phyloP scores from a whole-genome alignment of 2,888 invertebrate genomes.

The Yponomeuta sedellus region DNA sequence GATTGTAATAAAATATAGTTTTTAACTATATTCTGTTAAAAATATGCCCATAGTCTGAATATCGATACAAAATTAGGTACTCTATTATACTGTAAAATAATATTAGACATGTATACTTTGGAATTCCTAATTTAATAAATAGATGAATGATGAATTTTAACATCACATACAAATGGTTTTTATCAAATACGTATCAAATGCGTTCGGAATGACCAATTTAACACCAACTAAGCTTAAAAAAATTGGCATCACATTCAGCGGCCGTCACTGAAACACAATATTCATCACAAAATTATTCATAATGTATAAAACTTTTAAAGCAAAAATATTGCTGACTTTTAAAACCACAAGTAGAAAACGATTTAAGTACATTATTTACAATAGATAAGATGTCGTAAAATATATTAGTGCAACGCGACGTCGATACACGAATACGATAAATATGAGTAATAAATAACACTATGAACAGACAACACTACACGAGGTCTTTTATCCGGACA shows the following conservation, averaged over 20 bases:
- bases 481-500: not conserved
- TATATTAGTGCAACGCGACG: conserved; percentile 33
- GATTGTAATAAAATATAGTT: conserved; percentile 9
- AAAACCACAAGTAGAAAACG: conserved; percentile 46
- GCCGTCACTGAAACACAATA: not conserved
- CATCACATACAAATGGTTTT: not conserved
- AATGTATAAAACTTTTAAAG: conserved; percentile 16
- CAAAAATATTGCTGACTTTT: conserved; percentile 35
- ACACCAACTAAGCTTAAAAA: not conserved
- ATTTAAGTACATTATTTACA: conserved; percentile 57
- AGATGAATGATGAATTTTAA: conserved; percentile 7
- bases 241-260: conserved; percentile 6
- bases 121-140: not conserved
- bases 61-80: conserved; percentile 1
- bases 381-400: conserved; percentile 40
- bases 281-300: not conserved
- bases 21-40: not conserved
- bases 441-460: conserved; percentile 30
- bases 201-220: conserved; percentile 12
- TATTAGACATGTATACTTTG: conserved; percentile 1
- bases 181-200: conserved; percentile 8
- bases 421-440: conserved; percentile 36
- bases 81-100: conserved; percentile 3
- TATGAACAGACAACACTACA: not conserved
- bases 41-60: not conserved